Conservation (phyloP, 1,140 invertebrate genomes). For the Zaprionus lachaisei region DNA sequence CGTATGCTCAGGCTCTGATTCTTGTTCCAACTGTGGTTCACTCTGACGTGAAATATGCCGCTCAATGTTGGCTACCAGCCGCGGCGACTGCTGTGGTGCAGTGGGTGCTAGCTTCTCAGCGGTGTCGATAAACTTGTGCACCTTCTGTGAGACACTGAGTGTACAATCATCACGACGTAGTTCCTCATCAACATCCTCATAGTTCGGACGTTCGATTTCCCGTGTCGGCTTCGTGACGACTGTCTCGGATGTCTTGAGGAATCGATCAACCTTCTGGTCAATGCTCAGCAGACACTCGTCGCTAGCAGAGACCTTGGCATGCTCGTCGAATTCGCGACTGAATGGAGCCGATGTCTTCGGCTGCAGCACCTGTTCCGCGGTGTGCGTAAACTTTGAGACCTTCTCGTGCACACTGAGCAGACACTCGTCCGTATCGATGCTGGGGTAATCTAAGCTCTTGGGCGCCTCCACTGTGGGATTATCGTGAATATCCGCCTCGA, state of each 20-base stretch:
- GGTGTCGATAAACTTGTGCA: slow-evolving; percentile 87
- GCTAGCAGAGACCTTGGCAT: slow-evolving; percentile 85
- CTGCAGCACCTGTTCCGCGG: slow-evolving; percentile 82
- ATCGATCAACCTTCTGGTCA: slow-evolving; percentile 88
- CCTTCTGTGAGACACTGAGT: slow-evolving; percentile 87
- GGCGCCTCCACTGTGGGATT: slow-evolving; percentile 77
- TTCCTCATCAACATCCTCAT: slow-evolving; percentile 86
- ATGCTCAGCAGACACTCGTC: slow-evolving; percentile 88
- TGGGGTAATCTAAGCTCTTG: slow-evolving; percentile 66
- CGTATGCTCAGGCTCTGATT: slow-evolving; percentile 49
- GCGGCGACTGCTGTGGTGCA: slow-evolving; percentile 78
- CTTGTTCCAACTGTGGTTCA: slow-evolving; percentile 57
- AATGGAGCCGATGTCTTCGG: slow-evolving; percentile 74
- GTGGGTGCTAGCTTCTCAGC: slow-evolving; percentile 85
- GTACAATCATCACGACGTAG: slow-evolving; percentile 86
- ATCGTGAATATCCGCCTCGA: slow-evolving; percentile 65
- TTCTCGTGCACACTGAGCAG: slow-evolving; percentile 87
- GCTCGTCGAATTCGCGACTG: slow-evolving; percentile 63
- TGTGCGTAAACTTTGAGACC: slow-evolving; percentile 86
- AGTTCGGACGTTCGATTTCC: slow-evolving; percentile 85
- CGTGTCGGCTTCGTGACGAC: slow-evolving; percentile 84
- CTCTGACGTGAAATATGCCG: slow-evolving; percentile 84
- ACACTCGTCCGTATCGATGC: slow-evolving; percentile 83
- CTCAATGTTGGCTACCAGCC: slow-evolving; percentile 84
- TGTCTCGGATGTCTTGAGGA: slow-evolving; percentile 87